Evolutionary conservation across 2,888 invertebrate species (phyloP).

Genomic region (Epinotia ramella): DNA sequence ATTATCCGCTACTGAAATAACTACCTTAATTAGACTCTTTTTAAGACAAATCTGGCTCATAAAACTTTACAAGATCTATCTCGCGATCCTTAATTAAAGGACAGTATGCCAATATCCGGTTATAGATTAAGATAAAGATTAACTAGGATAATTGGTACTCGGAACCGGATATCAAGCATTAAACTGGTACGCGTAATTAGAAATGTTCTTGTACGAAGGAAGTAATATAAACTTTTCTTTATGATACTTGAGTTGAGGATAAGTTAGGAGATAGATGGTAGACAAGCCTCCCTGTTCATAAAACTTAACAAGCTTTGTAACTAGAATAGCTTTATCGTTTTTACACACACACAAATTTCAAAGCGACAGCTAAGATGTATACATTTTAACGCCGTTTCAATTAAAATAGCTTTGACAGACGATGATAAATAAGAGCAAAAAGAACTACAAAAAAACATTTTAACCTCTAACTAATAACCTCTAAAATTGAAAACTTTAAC

Average conservation of each 20-base stretch:
- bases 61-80: background rate
- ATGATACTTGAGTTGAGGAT: conserved; percentile 6
- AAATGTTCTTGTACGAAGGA: conserved; percentile 1
- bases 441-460: too few relatives aligned
- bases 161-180: conserved; percentile 18
- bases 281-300: background rate
- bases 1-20: too few relatives aligned
- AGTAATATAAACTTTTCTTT: conserved; percentile 14
- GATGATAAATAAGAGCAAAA: too few relatives aligned
- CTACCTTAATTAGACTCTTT: too few relatives aligned
- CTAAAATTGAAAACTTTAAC: too few relatives aligned
- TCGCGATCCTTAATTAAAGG: background rate
- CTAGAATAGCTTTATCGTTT: background rate
- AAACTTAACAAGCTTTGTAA: background rate
- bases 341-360: background rate
- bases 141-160: conserved; percentile 13
- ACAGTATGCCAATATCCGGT: background rate
- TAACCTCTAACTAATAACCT: too few relatives aligned
- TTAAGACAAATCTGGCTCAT: too few relatives aligned
- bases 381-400: too few relatives aligned
- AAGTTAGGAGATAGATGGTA: conserved; percentile 12
- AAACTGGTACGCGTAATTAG: conserved; percentile 8
- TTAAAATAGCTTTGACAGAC: too few relatives aligned
- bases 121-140: background rate
- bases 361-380: too few relatives aligned